These are phyloP conservation scores for Eupithecia inturbata DNA, from an alignment of 2,888 invertebrate genomes.

Conservation along the genomic window DNA sequence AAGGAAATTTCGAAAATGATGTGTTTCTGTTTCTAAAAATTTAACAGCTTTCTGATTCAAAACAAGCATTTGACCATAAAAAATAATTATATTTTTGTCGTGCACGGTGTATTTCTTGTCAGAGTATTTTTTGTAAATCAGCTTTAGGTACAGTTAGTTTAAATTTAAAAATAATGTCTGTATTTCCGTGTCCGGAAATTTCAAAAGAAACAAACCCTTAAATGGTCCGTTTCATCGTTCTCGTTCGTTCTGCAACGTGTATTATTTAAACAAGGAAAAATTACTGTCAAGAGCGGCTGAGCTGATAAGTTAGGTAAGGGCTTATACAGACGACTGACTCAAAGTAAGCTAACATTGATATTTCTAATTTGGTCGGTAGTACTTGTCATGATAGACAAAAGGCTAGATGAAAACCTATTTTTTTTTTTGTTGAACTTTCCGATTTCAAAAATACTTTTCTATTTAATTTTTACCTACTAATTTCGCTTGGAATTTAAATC, in stretches of 20 bases:
- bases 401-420: too few species aligned
- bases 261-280: slow-evolving; percentile 59
- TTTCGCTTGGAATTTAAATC: background rate
- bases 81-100: too few species aligned
- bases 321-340: slow-evolving; percentile 12
- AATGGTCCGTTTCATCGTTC: slow-evolving; percentile 30
- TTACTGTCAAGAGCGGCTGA: slow-evolving; percentile 54
- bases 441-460: too few species aligned
- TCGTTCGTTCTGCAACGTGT: slow-evolving; percentile 42
- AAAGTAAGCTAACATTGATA: background rate
- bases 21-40: background rate
- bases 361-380: background rate
- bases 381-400: too few species aligned
- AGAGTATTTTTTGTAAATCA: background rate
- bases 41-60: background rate
- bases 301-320: slow-evolving; percentile 63
- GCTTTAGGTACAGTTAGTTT: background rate
- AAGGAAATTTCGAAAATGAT: background rate
- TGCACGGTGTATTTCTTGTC: background rate
- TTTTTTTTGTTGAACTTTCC: too few species aligned
- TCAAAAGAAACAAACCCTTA: background rate
- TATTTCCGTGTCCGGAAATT: background rate
- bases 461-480: background rate
- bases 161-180: background rate
- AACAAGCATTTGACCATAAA: too few species aligned